Evolutionary conservation across 64 coral and sea anemone species (phyloP).

Genomic region (Hydrozoanthus tunicans): DNA sequence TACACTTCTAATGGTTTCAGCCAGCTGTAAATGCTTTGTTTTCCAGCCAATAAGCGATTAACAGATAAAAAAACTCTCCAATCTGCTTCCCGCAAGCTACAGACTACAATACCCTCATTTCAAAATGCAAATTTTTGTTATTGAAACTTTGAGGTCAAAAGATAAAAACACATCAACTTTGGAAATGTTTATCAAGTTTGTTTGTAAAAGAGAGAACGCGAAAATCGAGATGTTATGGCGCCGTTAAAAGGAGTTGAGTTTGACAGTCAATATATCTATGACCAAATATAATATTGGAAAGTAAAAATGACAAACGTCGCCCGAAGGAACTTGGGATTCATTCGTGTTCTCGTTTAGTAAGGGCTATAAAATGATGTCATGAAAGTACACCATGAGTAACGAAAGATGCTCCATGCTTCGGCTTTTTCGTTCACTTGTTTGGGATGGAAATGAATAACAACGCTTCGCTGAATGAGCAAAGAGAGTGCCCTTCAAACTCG

Average conservation of each 20-base stretch:
- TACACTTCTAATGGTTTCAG: not conserved
- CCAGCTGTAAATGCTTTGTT: not conserved
- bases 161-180: not conserved
- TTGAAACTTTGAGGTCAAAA: constrained; percentile 18
- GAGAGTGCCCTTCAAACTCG: constrained; percentile 20
- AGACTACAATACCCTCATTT: not conserved
- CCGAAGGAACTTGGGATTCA: not conserved
- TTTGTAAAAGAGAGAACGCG: not conserved
- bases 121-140: constrained; percentile 15
- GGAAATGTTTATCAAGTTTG: not conserved
- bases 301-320: not conserved
- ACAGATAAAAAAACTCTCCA: not conserved
- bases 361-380: not conserved
- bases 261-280: not conserved
- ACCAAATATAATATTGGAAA: not conserved
- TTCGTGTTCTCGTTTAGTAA: not conserved
- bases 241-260: not conserved
- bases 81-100: constrained; percentile 8
- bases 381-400: constrained; percentile 17
- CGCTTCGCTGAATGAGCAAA: not conserved
- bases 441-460: constrained; percentile 31
- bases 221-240: not conserved
- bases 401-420: not conserved
- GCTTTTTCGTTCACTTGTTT: not conserved
- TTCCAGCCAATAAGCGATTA: not conserved